A percentile compares a stretch with the other conserved stretches of the same genome.
phyloP scores from a whole-genome alignment of 2,797 vertebrate genomes.

The Leptodactylus fallax region DNA sequence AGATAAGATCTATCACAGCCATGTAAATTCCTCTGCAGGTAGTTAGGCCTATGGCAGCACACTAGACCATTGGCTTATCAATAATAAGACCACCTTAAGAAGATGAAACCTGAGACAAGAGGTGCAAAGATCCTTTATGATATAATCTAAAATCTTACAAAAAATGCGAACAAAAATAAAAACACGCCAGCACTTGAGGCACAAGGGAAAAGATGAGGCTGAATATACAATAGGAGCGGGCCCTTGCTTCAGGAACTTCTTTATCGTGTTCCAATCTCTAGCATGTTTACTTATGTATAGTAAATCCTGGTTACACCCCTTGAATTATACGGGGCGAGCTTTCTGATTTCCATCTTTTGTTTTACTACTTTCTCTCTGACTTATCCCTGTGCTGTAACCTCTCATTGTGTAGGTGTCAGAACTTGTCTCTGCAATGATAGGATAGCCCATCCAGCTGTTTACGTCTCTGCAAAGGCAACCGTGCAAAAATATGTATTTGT shows the following conservation, averaged over 20 bases:
- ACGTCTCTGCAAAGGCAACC: neutral
- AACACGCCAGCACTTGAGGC: neutral
- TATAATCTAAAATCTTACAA: too few relatives aligned
- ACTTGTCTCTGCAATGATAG: neutral
- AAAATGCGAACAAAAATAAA: neutral
- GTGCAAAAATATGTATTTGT: neutral
- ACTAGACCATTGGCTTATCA: too few relatives aligned
- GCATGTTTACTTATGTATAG: slow-evolving; percentile 18
- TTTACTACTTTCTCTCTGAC: neutral
- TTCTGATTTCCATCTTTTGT: neutral
- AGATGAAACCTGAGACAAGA: too few relatives aligned
- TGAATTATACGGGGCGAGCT: neutral
- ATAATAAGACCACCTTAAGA: too few relatives aligned
- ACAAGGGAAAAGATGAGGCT: neutral
- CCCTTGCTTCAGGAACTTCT: neutral
- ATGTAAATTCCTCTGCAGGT: too few relatives aligned
- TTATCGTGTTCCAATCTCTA: neutral
- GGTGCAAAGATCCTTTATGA: neutral
- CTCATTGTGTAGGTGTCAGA: neutral
- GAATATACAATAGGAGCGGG: neutral
- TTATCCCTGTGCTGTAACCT: neutral
- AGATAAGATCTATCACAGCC: neutral
- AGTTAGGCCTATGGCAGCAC: too few relatives aligned
- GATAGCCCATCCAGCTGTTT: neutral
- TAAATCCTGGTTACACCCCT: slow-evolving; percentile 12